Conservation (phyloP, 2,888 invertebrate genomes). For the Nomada lathburiana region DNA sequence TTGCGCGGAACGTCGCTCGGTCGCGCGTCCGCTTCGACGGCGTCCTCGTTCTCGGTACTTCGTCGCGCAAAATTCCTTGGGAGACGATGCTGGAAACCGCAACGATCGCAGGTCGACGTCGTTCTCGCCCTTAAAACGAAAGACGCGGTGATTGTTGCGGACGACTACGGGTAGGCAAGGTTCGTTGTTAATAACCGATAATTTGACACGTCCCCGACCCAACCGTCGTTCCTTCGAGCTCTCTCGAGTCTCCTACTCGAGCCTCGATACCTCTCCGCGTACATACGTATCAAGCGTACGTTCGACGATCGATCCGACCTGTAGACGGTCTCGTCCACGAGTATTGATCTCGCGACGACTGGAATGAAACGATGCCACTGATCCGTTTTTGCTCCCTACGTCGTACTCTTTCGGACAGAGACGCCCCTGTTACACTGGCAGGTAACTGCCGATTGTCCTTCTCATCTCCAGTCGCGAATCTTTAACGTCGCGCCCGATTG, state of each 20-base stretch:
- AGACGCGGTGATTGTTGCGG: not conserved
- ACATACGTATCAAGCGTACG: slow-evolving; percentile 36
- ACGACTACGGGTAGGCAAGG: not conserved
- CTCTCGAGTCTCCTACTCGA: slow-evolving; percentile 47
- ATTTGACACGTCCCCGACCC: slow-evolving; percentile 78
- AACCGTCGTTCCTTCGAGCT: slow-evolving; percentile 49
- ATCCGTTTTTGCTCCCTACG: slow-evolving; percentile 49
- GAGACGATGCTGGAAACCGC: not conserved
- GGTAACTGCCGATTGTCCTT: not conserved
- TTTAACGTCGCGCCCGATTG: not conserved
- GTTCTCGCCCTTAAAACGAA: slow-evolving; percentile 4
- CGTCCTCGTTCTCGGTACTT: no score
- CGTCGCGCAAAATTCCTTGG: no score
- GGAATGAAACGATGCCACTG: slow-evolving; percentile 47
- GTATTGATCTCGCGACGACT: slow-evolving; percentile 51
- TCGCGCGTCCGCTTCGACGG: no score
- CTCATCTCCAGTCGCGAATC: no score
- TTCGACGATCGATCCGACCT: slow-evolving; percentile 53
- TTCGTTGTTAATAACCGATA: slow-evolving; percentile 81
- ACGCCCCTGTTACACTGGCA: slow-evolving; percentile 1
- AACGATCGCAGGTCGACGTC: not conserved
- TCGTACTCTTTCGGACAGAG: slow-evolving; percentile 19
- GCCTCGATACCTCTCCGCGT: slow-evolving; percentile 48
- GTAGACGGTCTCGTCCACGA: slow-evolving; percentile 43
- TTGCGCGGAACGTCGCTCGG: not conserved